These are phyloP conservation scores for Brachionus plicatilis DNA, from an alignment of 1,140 invertebrate genomes.

Conservation along the genomic window DNA sequence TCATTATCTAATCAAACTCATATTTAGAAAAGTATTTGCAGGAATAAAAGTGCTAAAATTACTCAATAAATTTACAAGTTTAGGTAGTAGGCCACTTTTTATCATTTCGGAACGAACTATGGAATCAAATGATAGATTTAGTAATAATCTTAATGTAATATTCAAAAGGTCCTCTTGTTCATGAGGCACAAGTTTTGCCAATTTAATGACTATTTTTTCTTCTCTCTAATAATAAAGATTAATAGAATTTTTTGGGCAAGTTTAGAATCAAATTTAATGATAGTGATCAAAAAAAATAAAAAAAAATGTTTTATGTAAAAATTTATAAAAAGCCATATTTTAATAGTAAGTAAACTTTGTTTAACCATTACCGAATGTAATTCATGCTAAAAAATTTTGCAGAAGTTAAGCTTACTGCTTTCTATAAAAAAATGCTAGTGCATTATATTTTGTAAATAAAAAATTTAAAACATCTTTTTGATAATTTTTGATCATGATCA, in stretches of 20 bases:
- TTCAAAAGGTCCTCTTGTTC: constrained; percentile 69
- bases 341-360: too few relatives aligned
- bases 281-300: too few relatives aligned
- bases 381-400: too few relatives aligned
- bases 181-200: constrained; percentile 57
- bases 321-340: too few relatives aligned
- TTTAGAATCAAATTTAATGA: too few relatives aligned
- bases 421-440: too few relatives aligned
- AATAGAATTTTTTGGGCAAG: too few relatives aligned
- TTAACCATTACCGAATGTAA: too few relatives aligned
- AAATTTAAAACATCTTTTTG: neutral
- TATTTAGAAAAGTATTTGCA: neutral
- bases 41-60: constrained; percentile 51
- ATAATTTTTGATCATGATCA: neutral
- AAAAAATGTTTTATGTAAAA: too few relatives aligned
- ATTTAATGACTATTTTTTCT: constrained; percentile 58
- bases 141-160: constrained; percentile 76
- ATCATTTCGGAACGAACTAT: constrained; percentile 81
- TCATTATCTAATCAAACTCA: constrained; percentile 65
- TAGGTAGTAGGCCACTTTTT: constrained; percentile 76
- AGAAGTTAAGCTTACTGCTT: too few relatives aligned
- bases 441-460: too few relatives aligned
- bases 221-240: constrained; percentile 50
- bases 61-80: constrained; percentile 80
- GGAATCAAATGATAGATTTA: constrained; percentile 94